phyloP scores from a whole-genome alignment of 2,888 invertebrate genomes.

The Plebejus melissa region DNA sequence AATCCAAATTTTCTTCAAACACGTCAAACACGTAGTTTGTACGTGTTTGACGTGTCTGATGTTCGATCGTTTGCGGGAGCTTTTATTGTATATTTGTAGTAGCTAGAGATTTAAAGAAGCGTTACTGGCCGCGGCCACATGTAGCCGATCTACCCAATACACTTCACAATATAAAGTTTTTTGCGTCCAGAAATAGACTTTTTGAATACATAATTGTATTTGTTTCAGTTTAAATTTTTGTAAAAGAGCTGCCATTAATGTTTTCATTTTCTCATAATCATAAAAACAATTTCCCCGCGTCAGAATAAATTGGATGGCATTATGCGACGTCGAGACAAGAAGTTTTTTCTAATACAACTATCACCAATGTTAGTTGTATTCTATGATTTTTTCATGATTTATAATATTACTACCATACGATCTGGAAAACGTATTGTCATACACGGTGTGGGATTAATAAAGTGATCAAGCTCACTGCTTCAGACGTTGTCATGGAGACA shows the following conservation, averaged over 20 bases:
- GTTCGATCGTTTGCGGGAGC: too few relatives aligned
- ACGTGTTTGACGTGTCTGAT: too few relatives aligned
- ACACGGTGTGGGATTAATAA: too few relatives aligned
- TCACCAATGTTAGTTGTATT: background rate
- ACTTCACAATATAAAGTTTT: background rate
- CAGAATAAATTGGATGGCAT: slow-evolving; percentile 31
- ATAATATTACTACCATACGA: background rate
- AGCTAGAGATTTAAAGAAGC: too few relatives aligned
- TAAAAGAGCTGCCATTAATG: background rate
- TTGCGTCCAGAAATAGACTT: background rate
- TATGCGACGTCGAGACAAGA: slow-evolving; percentile 5
- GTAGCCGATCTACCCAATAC: background rate
- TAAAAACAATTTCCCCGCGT: slow-evolving; percentile 31
- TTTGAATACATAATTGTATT: background rate
- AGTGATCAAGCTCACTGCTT: too few relatives aligned
- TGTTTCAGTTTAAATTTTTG: background rate
- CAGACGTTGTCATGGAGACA: too few relatives aligned
- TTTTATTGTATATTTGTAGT: too few relatives aligned
- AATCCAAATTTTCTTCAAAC: too few relatives aligned
- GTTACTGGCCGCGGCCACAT: background rate
- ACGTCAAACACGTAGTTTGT: too few relatives aligned
- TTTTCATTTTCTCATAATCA: slow-evolving; percentile 20
- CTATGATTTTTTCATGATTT: background rate
- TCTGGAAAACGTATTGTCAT: too few relatives aligned
- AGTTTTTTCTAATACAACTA: background rate